phyloP scores from a whole-genome alignment of 1,140 invertebrate genomes.

The Grapholita molesta region DNA sequence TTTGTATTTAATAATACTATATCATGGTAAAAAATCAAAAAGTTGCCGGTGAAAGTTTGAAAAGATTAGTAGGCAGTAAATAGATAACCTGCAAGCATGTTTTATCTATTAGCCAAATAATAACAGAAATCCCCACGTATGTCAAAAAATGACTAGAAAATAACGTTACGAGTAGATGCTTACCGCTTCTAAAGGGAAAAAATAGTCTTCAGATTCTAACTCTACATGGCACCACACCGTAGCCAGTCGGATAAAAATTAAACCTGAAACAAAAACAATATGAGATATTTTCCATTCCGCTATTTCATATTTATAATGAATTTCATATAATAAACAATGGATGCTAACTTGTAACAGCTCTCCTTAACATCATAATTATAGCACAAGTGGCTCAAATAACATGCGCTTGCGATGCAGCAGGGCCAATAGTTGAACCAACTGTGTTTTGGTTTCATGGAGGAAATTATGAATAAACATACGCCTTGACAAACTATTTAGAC shows the following conservation, averaged over 20 bases:
- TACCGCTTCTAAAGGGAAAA: conserved; percentile 69
- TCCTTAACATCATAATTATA: conserved; percentile 46
- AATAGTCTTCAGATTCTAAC: conserved; percentile 70
- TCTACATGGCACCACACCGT: conserved; percentile 61
- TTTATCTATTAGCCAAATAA: no score
- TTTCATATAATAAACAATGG: not conserved
- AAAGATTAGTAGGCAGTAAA: no score
- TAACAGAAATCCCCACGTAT: no score
- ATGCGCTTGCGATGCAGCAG: not conserved
- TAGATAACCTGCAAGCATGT: no score
- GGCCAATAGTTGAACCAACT: not conserved
- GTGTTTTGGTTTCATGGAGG: conserved; percentile 24
- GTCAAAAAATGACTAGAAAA: no score
- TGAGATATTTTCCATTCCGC: not conserved
- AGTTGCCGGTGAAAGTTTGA: no score
- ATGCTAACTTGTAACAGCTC: conserved; percentile 50
- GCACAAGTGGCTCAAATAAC: conserved; percentile 29
- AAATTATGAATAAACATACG: conserved; percentile 53
- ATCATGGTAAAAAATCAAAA: no score
- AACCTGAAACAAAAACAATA: conserved; percentile 43
- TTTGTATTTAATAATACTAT: no score
- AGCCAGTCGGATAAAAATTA: conserved; percentile 43
- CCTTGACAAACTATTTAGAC: conserved; percentile 41
- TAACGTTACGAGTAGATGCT: not conserved
- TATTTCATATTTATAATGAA: not conserved